Evolutionary conservation across 2,888 invertebrate species (phyloP), one percentile per base, ranked within the genome.

Genomic region (Scaptomyza flava): DNA sequence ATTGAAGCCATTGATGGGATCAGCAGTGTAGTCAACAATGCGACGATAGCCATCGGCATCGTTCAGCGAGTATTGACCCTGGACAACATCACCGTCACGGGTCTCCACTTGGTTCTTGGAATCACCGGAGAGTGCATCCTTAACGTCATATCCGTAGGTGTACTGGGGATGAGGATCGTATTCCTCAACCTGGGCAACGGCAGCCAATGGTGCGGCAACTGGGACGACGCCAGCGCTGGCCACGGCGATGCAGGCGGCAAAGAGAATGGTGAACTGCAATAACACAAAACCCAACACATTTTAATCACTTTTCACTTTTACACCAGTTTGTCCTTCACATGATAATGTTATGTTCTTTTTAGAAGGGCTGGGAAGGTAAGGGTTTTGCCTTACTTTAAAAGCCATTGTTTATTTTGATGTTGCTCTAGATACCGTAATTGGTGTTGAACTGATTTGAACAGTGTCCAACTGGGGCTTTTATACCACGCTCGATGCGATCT

Each of bases 101-200:
- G 87, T 89, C 77, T 92, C 92, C 34, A 91, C 90, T 72, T 92
- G 92, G 46, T 83, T 91, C 81, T 92, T 92, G 2, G 91, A 91
- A 56, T 92, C 92, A 34, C 92, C 92, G 9, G 92, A 91, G 6
- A 92, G 68, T 45, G 88, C 84, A 72, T 92, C 92, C 74, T 92
- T 91, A 23, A 92, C 90, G 61, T 92, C 92, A 71, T 92, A 92
- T 23, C 90, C 91, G 45, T 90, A 92, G 51, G 89, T 89, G 79
- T 92, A 92, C 72, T 92, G 91, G n/a, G 92, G 92, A 81, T 92
- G 89, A 45, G 91, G 90, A 66, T 92, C 92, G 77, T 91, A 91
- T 66, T 91, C 91, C 67, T 91, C 90, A 14, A 90, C 79, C 57
- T 84, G 81, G 33, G 89, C 90, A 14, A 85, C 79, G 56, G 90